Evolutionary conservation across 2,797 vertebrate genomes (phyloP), one percentile per base, ranked within the genome.

Genomic region (Chelidonichthys spinosus): DNA sequence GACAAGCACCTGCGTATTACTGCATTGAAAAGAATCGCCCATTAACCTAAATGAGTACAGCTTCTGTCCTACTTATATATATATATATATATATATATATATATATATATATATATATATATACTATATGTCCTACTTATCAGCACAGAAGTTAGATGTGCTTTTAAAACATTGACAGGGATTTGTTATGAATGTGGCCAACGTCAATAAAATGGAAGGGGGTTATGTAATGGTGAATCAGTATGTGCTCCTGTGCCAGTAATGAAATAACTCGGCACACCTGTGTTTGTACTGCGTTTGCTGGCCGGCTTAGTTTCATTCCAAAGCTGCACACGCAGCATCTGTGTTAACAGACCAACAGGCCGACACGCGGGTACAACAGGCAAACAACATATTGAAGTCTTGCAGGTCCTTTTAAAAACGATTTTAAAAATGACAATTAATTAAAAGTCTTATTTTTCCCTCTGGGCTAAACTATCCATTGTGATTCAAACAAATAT

Each of bases 271-370:
- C 18, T 72, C 54, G 37, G 61, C 37, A 25, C 64, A 81, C 43
- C 69, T 82, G 74, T 81, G 69, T 78, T 83, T 83, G 53, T 53
- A 49, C 50, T 50, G 44, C 56, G 52, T 44, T 49, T 58, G 53
- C 49, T 69, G 64, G 32, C 11, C 3, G 25, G 53, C 37, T 63
- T 55, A 33, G 53, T 60, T 73, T 77, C 33, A 69, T 61, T 68
- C 37, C 54, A 39, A 68, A 69, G 58, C 50, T 37, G 32, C 61
- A 60, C 47, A 66, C 43, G 59, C 14, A 42, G 7, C 25, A 59
- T 50, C 47, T 75, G 46, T 65, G 40, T 66, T 59, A 63, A 81
- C 59, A 63, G 49, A 53, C 63, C 32, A 17, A 64, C n/a, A 60
- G 33, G 68, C 14, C 13, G 17, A 2, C 44, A 33, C 25, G 25